Conservation (phyloP, 1,140 invertebrate genomes). For the Andricus grossulariae region DNA sequence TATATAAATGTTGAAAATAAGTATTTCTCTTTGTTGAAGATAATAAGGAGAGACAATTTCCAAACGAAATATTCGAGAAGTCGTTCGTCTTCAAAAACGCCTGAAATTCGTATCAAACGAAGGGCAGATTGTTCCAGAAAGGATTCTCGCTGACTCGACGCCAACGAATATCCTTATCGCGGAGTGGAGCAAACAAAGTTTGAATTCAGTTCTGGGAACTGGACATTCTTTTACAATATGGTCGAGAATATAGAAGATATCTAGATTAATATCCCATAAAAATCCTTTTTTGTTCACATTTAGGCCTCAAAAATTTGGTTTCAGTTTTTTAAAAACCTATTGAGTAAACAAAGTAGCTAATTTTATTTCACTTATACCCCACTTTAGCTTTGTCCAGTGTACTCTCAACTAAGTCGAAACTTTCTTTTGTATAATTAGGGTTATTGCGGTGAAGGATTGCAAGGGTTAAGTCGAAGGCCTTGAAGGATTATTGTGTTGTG, state of each 20-base stretch:
- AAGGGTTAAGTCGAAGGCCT: constrained; percentile 34
- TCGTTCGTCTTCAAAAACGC: constrained; percentile 40
- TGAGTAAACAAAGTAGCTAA: background rate
- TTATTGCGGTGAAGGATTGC: constrained; percentile 34
- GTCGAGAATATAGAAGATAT: constrained; percentile 58
- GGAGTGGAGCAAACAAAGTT: constrained; percentile 67
- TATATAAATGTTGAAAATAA: background rate
- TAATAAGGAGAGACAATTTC: background rate
- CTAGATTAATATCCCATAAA: constrained; percentile 38
- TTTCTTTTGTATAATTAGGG: constrained; percentile 51
- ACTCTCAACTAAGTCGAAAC: constrained; percentile 36
- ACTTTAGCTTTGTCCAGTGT: background rate
- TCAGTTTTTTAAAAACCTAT: background rate
- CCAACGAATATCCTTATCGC: constrained; percentile 61
- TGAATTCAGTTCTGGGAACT: constrained; percentile 51
- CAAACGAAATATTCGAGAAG: constrained; percentile 49
- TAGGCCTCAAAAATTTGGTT: background rate
- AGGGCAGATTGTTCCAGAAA: constrained; percentile 41
- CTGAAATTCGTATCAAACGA: constrained; percentile 41
- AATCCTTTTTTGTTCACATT: background rate
- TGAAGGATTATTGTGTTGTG: constrained; percentile 2
- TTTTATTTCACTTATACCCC: background rate
- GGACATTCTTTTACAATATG: constrained; percentile 55
- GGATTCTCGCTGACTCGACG: constrained; percentile 61
- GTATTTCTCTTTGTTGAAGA: background rate